Conservation (phyloP, 1,140 invertebrate genomes). For the Octopus bimaculoides region DNA sequence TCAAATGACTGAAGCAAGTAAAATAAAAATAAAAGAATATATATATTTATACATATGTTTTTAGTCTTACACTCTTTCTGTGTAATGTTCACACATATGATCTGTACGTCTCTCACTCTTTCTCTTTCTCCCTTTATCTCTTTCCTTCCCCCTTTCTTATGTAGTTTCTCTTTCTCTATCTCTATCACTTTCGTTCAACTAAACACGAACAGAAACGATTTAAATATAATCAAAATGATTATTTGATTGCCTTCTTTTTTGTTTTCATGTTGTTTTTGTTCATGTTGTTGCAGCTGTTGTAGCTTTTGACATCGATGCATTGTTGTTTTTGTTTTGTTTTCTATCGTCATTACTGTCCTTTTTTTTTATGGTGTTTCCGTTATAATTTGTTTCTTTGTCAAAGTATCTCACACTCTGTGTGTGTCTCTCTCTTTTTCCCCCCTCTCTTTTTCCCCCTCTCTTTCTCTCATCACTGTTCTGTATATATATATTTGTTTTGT, state of each 20-base stretch:
- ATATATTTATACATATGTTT: no score
- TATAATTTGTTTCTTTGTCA: background rate
- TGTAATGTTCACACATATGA: background rate
- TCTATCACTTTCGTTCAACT: background rate
- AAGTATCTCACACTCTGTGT: background rate
- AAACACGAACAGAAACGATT: background rate
- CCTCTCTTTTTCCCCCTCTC: background rate
- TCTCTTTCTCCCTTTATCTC: background rate
- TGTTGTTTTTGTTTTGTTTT: background rate
- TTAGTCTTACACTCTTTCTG: no score
- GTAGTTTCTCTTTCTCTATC: background rate
- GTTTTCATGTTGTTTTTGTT: background rate
- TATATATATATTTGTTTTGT: slow-evolving; percentile 6
- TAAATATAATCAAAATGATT: no score
- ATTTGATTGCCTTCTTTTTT: background rate
- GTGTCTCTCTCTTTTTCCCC: background rate
- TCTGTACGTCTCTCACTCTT: background rate
- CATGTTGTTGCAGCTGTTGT: background rate
- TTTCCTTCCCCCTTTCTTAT: background rate
- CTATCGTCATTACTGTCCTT: background rate
- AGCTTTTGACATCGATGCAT: no score
- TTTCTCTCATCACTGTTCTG: background rate
- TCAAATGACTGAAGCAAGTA: no score
- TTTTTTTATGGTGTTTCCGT: background rate
- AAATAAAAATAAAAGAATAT: no score